Evolutionary conservation across 2,113 vertebrate species (phyloP).

Genomic region (Cygnus buccinator): DNA sequence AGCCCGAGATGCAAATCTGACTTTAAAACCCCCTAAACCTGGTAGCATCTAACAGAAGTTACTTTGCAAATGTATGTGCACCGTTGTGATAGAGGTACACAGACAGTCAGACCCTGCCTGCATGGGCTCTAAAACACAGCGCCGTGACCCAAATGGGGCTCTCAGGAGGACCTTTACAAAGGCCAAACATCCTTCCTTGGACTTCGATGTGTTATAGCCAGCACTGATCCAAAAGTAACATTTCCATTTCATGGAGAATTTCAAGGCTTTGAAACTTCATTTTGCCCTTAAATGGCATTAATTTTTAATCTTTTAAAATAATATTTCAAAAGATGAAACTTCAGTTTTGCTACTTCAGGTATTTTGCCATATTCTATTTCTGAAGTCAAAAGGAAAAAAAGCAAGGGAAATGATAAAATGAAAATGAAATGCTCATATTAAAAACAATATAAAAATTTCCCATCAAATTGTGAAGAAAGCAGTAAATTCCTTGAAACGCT

Average conservation of each 20-base stretch:
- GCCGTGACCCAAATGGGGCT: fast-evolving
- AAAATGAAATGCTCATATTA: neutral
- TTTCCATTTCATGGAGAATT: neutral
- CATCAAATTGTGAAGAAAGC: neutral
- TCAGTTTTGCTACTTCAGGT: neutral
- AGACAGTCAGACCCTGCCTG: neutral
- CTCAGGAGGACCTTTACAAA: neutral
- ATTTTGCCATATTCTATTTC: neutral
- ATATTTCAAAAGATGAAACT: neutral
- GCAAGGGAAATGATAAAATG: neutral
- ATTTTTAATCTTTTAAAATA: neutral
- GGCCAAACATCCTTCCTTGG: neutral
- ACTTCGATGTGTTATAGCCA: neutral
- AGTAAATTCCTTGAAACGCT: neutral
- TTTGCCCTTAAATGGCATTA: neutral
- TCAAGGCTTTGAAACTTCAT: neutral
- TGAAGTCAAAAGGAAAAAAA: neutral
- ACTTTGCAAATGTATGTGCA: neutral
- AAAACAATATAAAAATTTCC: neutral
- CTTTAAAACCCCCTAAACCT: neutral
- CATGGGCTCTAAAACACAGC: neutral
- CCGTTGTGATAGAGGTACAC: fast-evolving
- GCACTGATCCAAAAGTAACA: neutral
- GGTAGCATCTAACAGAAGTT: neutral
- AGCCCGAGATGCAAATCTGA: neutral